phyloP scores from a whole-genome alignment of 2,888 invertebrate species.

The Zeuzera pyrina region DNA sequence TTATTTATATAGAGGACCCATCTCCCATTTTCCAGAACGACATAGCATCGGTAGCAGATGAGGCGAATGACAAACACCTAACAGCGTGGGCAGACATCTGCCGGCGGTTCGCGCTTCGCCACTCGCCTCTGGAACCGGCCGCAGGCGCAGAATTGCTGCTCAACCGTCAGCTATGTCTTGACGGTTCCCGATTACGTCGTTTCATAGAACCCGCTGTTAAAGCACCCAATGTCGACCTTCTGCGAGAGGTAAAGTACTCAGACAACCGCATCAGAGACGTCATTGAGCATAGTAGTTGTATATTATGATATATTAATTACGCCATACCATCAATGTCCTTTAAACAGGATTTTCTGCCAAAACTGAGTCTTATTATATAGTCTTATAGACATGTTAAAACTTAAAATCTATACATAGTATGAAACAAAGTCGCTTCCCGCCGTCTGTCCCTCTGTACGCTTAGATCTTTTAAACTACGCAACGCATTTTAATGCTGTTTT shows the following conservation, averaged over 20 bases:
- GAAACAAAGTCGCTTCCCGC: no score
- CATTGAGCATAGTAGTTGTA: no score
- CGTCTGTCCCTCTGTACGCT: no score
- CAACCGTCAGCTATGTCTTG: constrained; percentile 84
- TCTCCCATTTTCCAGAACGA: constrained; percentile 81
- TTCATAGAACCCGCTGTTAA: constrained; percentile 75
- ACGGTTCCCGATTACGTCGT: constrained; percentile 77
- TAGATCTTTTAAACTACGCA: no score
- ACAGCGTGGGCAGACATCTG: constrained; percentile 94
- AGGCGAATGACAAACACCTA: constrained; percentile 95
- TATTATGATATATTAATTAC: no score
- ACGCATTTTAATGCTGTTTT: no score
- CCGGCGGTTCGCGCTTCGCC: constrained; percentile 79
- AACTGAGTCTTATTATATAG: no score
- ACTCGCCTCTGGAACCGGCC: constrained; percentile 91
- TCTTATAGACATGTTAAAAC: no score
- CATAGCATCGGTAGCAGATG: constrained; percentile 85
- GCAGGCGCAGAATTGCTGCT: constrained; percentile 87
- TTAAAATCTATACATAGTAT: no score
- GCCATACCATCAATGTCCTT: no score
- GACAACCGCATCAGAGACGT: no score
- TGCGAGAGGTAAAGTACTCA: constrained; percentile 75
- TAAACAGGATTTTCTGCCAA: no score
- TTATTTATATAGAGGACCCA: not conserved
- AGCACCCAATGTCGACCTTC: constrained; percentile 71